Base-by-base conservation (phyloP, 2,888 invertebrate species). In the Amphipyra berbera region DNA sequence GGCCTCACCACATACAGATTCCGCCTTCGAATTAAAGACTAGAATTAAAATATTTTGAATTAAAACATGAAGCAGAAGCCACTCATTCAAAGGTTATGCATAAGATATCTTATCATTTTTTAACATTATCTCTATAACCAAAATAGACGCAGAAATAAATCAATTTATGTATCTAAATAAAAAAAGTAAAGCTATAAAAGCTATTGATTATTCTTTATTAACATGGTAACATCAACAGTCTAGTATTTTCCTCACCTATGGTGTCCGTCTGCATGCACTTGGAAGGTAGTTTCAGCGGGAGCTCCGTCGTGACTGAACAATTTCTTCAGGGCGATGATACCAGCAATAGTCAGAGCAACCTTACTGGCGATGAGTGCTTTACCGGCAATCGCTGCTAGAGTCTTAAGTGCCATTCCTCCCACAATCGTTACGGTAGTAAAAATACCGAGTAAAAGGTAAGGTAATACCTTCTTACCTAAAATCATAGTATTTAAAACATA, bases 361-460 rank as follows among this genome's bases (percentile, higher is more conserved):
- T 97, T 97, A 86, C 96, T 96, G 75, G 97, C 96, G 68, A 97
- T 95, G 69, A 97, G 92, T 38, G 97, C 97, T 87, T 97, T 96
- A 48, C 96, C 96, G 49, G 97, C 97, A 79, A 97, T 96, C 33
- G 96, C 95, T 57, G 96, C 97, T 71, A 97, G 89, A 30, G 96
- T 96, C 90, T 97, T 97, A 81, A 97, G 90, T 42, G 96, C 96
- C 84, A 97, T 91, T 1, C 97, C 97, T 68, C 96, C 96, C 46
- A 96, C 96, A 65, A 97, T 95, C 76, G 96, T 96, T 87, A 97
- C 95, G 65, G 96, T 96, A 45, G 96, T 96, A 76, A 96, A 91
- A 73, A 96, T 91, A 66, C 96, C 96, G 72, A 96, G 95, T 83
- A 96, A 90, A 72, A 96, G 90, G 84, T 96, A 96, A 52, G 95